Conservation (phyloP, 2,888 invertebrate genomes). For the Byasa hedistus region DNA sequence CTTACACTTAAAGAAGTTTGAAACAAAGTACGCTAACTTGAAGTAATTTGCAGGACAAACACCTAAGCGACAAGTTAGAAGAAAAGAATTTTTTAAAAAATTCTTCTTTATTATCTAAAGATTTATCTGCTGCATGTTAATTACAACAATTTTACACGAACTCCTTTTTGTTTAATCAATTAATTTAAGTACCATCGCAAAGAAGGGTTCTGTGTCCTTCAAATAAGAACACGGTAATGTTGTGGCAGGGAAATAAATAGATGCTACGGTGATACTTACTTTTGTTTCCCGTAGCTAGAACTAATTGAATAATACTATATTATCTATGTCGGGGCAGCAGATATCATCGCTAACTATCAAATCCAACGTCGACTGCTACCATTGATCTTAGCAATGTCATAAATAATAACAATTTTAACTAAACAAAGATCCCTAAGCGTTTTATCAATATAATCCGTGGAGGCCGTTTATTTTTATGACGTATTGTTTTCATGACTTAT, state of each 20-base stretch:
- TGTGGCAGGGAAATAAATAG: too few species aligned
- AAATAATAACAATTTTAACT: too few species aligned
- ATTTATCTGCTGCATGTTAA: neutral
- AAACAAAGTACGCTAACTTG: slow-evolving; percentile 5
- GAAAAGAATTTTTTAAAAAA: neutral
- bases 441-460: neutral
- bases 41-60: slow-evolving; percentile 13
- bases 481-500: slow-evolving; percentile 4
- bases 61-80: slow-evolving; percentile 4
- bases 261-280: too few species aligned
- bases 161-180: neutral
- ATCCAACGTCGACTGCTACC: too few species aligned
- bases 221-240: too few species aligned
- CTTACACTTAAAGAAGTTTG: slow-evolving; percentile 10
- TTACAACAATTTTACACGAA: neutral
- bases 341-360: too few species aligned
- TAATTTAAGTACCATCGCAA: too few species aligned
- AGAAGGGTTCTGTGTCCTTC: too few species aligned
- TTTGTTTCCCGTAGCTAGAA: too few species aligned
- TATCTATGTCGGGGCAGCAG: too few species aligned
- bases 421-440: neutral
- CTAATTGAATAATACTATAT: too few species aligned
- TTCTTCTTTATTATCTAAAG: neutral
- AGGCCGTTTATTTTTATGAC: neutral
- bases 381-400: too few species aligned